Percentiles rank a stretch among this genome's conserved stretches.
Conservation (phyloP, 2,113 vertebrate species). For the Aix galericulata region DNA sequence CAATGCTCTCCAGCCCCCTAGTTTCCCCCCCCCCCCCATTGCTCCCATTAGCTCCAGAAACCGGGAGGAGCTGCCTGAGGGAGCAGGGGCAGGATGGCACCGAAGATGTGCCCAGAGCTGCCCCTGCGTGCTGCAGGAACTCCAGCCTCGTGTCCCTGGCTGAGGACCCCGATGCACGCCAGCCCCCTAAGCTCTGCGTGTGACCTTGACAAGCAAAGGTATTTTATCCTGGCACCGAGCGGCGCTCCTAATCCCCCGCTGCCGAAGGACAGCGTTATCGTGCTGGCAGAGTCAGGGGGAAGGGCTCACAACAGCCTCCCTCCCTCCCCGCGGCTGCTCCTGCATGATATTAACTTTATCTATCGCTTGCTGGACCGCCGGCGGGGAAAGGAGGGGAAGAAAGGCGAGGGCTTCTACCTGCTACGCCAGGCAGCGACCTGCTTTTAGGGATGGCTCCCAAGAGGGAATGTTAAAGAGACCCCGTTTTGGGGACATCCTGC, state of each 20-base stretch:
- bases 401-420: background rate
- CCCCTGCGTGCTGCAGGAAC: background rate
- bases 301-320: conserved; percentile 42
- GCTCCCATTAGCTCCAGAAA: background rate
- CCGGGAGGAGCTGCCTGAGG: accelerated
- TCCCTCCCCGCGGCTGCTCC: conserved; percentile 34
- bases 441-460: background rate
- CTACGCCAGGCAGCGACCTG: conserved; percentile 15
- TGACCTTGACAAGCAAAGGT: background rate
- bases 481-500: background rate
- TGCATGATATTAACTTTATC: conserved; percentile 38
- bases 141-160: accelerated
- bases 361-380: background rate
- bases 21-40: background rate
- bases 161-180: background rate
- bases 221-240: background rate
- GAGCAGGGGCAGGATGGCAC: background rate
- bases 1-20: accelerated
- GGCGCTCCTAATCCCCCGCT: background rate
- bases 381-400: background rate
- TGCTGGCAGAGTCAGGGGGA: conserved; percentile 30
- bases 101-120: accelerated
- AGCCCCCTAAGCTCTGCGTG: background rate
- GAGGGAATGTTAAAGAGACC: too few relatives aligned
- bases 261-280: conserved; percentile 36